Percentiles rank a stretch among this genome's conserved stretches.
phyloP scores from a whole-genome alignment of 2,888 invertebrate genomes.

The Agrochola litura region DNA sequence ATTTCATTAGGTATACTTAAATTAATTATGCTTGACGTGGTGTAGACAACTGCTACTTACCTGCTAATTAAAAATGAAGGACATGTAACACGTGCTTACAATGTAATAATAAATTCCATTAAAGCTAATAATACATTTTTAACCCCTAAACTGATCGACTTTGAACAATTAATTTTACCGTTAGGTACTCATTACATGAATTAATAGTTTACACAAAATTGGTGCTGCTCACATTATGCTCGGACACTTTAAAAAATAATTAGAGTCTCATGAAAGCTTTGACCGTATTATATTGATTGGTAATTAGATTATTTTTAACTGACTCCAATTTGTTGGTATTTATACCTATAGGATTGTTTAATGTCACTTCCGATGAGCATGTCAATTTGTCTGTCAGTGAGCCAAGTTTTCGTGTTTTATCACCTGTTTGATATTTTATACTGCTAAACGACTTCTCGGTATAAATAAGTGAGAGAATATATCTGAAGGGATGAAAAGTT shows the following conservation, averaged over 20 bases:
- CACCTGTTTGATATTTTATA: constrained; percentile 64
- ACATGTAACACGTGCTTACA: not conserved
- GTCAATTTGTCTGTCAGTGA: constrained; percentile 70
- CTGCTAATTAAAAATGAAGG: constrained; percentile 28
- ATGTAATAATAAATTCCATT: constrained; percentile 45
- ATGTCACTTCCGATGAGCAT: constrained; percentile 70
- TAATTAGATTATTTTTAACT: constrained; percentile 66
- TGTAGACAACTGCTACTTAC: constrained; percentile 23
- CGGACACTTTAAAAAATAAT: constrained; percentile 38
- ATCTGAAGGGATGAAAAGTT: constrained; percentile 31
- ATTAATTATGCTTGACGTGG: constrained; percentile 13
- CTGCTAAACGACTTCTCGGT: constrained; percentile 54
- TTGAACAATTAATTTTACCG: constrained; percentile 49
- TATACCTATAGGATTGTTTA: constrained; percentile 65
- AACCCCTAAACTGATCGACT: constrained; percentile 51
- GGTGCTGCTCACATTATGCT: constrained; percentile 18
- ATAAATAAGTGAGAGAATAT: constrained; percentile 40
- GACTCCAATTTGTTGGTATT: constrained; percentile 70
- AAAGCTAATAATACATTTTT: constrained; percentile 38
- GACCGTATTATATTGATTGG: constrained; percentile 57
- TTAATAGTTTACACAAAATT: constrained; percentile 55
- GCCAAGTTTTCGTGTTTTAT: constrained; percentile 73
- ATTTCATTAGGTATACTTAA: not conserved
- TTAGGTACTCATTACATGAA: constrained; percentile 55
- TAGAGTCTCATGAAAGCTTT: constrained; percentile 49